A percentile compares a stretch with the other conserved stretches of the same genome.
Evolutionary conservation across 1,140 invertebrate species (phyloP).

Genomic region (Calosoma granatense): DNA sequence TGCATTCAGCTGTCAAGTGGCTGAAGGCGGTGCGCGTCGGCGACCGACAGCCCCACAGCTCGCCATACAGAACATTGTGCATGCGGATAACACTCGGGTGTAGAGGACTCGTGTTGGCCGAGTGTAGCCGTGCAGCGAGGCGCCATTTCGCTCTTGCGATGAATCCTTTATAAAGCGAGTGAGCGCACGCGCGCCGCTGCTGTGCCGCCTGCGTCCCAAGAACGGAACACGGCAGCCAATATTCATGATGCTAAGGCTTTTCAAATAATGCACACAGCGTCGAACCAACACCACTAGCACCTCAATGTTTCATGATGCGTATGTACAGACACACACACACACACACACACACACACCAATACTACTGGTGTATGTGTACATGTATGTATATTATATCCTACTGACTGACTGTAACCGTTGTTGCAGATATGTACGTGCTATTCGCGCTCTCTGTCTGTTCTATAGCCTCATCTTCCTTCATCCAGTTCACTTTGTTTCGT

Average conservation of each 20-base stretch:
- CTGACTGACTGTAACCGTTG: too few species aligned
- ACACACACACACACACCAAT: neutral
- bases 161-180: conserved; percentile 1
- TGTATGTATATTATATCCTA: too few species aligned
- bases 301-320: neutral
- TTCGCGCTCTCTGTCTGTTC: too few species aligned
- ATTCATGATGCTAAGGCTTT: conserved; percentile 6
- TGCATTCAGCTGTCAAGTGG: conserved; percentile 16
- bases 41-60: conserved; percentile 6
- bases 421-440: too few species aligned
- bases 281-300: neutral
- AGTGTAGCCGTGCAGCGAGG: neutral
- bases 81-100: conserved; percentile 7
- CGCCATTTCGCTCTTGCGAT: neutral
- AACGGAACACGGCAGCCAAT: conserved; percentile 4
- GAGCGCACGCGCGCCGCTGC: neutral
- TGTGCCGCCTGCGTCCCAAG: neutral
- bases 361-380: neutral
- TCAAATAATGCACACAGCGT: neutral
- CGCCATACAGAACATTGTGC: conserved; percentile 4
- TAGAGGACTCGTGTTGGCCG: neutral
- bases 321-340: neutral
- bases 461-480: too few species aligned
- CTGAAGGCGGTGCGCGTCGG: conserved; percentile 10
- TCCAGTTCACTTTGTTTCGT: too few species aligned